phyloP scores from a whole-genome alignment of 1,140 invertebrate species.

The Pararge aegeria region DNA sequence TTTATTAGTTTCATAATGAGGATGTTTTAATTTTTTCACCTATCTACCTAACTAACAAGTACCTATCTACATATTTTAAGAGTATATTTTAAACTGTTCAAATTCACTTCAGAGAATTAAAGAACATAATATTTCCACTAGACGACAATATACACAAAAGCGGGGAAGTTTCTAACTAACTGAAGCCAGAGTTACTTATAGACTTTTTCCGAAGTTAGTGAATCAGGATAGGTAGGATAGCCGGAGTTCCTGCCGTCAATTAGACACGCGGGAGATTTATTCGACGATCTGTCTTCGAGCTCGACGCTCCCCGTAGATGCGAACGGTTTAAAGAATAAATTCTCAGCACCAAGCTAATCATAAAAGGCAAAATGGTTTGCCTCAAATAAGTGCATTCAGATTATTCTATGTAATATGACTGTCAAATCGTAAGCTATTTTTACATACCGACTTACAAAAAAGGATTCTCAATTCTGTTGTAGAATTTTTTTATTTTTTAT shows the following conservation, averaged over 20 bases:
- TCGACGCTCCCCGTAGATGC: slow-evolving; percentile 34
- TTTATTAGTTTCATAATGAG: no score
- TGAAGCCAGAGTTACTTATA: slow-evolving; percentile 20
- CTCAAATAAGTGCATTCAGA: no score
- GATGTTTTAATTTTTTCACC: no score
- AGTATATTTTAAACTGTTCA: no score
- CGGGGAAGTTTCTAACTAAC: background rate
- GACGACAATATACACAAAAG: slow-evolving; percentile 10
- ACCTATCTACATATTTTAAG: no score
- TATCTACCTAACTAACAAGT: no score
- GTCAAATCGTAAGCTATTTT: no score
- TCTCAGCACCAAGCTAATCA: background rate
- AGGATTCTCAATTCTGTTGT: no score
- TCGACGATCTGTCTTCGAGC: slow-evolving; percentile 57
- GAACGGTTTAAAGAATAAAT: slow-evolving; percentile 55
- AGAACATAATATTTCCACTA: background rate
- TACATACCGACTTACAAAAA: no score
- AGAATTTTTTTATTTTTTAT: no score
- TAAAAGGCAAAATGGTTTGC: no score
- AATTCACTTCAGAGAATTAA: background rate
- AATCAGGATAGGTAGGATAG: slow-evolving; percentile 50
- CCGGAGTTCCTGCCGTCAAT: slow-evolving; percentile 60
- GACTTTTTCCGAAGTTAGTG: slow-evolving; percentile 41
- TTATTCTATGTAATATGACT: no score
- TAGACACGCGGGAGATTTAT: slow-evolving; percentile 69